phyloP scores from a whole-genome alignment of 2,113 vertebrate genomes.

The Sminthopsis crassicaudata region DNA sequence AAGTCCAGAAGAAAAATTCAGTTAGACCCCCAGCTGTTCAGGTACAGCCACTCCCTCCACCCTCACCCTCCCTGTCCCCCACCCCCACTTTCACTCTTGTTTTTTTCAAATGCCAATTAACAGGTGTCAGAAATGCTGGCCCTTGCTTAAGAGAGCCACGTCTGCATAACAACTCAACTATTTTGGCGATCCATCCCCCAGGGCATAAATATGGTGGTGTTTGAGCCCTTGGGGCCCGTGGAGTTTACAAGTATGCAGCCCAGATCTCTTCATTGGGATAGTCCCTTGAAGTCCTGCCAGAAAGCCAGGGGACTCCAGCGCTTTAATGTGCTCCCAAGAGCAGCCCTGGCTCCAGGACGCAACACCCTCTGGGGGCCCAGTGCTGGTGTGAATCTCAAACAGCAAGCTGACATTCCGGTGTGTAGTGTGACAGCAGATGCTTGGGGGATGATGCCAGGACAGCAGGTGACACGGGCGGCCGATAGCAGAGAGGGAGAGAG shows the following conservation, averaged over 20 bases:
- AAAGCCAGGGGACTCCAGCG: conserved; percentile 82
- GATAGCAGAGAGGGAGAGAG: conserved; percentile 82
- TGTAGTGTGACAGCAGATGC: conserved; percentile 86
- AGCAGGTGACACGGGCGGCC: conserved; percentile 88
- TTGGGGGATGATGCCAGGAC: conserved; percentile 85
- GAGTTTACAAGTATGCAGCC: conserved; percentile 90
- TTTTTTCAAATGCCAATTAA: conserved; percentile 88
- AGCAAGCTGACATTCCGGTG: conserved; percentile 85
- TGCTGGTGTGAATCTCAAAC: conserved; percentile 88
- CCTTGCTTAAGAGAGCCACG: conserved; percentile 74
- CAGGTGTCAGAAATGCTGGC: conserved; percentile 85
- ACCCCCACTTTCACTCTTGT: conserved; percentile 50
- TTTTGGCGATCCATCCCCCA: conserved; percentile 78
- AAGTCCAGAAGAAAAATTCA: conserved; percentile 8
- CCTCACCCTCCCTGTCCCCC: background rate
- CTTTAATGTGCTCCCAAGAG: conserved; percentile 88
- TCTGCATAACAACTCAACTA: conserved; percentile 84
- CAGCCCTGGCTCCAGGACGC: conserved; percentile 82
- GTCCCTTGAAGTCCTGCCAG: conserved; percentile 90
- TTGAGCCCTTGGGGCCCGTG: conserved; percentile 86
- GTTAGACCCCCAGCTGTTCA: conserved; percentile 37
- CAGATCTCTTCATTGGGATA: conserved; percentile 85
- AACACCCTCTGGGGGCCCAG: conserved; percentile 84
- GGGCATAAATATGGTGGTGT: conserved; percentile 87
- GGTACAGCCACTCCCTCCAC: conserved; percentile 56